Conservation (phyloP, 2,113 vertebrate genomes). For the Leptobrachium leishanense region DNA sequence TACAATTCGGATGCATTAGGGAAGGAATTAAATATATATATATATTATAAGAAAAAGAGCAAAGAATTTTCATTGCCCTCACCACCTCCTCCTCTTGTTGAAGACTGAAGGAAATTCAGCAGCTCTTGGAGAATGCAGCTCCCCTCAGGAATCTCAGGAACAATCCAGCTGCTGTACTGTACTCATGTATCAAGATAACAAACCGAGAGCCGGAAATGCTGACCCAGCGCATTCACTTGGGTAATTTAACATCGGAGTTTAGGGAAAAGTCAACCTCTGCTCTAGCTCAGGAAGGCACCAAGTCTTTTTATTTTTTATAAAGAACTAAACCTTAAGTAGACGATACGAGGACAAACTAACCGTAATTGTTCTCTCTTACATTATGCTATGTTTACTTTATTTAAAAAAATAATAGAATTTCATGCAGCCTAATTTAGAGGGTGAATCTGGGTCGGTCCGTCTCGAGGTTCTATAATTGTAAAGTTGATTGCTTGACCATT, state of each 20-base stretch:
- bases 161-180: slow-evolving; percentile 64
- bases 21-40: too few species aligned
- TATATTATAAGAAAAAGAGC: neutral
- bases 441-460: too few species aligned
- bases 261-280: slow-evolving; percentile 52
- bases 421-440: too few species aligned
- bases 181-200: slow-evolving; percentile 65
- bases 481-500: too few species aligned
- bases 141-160: slow-evolving; percentile 63
- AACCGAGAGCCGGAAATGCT: slow-evolving; percentile 74
- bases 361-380: neutral
- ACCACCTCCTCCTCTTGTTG: slow-evolving; percentile 44
- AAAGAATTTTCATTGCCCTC: neutral
- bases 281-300: neutral
- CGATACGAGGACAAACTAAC: neutral
- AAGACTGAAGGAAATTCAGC: slow-evolving; percentile 62
- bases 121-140: slow-evolving; percentile 64
- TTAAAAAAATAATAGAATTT: too few species aligned
- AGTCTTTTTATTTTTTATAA: neutral
- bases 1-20: too few species aligned
- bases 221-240: slow-evolving; percentile 61
- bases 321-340: neutral
- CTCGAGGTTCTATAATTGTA: too few species aligned
- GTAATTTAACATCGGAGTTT: slow-evolving; percentile 49
- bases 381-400: neutral